These are phyloP conservation scores for Tinea semifulvella DNA, from an alignment of 2,888 invertebrate genomes.

Conservation along the genomic window DNA sequence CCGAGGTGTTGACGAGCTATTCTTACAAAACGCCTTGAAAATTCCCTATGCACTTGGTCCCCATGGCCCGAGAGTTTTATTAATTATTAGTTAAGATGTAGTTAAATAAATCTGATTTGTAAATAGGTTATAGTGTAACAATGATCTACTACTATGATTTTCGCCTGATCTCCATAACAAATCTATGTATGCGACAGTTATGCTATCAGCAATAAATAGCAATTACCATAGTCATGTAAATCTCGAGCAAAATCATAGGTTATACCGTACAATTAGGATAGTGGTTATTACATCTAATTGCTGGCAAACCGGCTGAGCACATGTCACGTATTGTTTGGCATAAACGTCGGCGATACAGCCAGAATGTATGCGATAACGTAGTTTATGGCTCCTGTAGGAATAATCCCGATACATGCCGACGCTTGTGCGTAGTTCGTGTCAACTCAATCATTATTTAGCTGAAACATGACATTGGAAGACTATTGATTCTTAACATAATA, in stretches of 20 bases:
- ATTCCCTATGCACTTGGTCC: too few relatives aligned
- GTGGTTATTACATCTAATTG: slow-evolving; percentile 11
- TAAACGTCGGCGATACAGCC: slow-evolving; percentile 24
- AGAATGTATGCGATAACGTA: slow-evolving; percentile 27
- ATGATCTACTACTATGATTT: too few relatives aligned
- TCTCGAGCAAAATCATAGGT: slow-evolving; percentile 2
- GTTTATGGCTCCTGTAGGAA: slow-evolving; percentile 26
- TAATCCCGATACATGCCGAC: slow-evolving; percentile 6
- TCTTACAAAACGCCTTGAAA: too few relatives aligned
- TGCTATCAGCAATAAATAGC: not conserved
- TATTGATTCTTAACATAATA: too few relatives aligned
- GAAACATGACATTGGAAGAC: too few relatives aligned
- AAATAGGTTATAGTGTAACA: too few relatives aligned
- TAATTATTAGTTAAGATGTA: too few relatives aligned
- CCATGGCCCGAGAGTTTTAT: too few relatives aligned
- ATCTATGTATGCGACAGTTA: not conserved
- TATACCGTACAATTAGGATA: slow-evolving; percentile 4
- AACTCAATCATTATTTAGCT: slow-evolving; percentile 1
- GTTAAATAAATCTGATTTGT: too few relatives aligned
- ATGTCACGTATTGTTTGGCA: slow-evolving; percentile 27
- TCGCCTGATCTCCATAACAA: too few relatives aligned
- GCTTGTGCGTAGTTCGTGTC: not conserved
- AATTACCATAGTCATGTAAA: slow-evolving; percentile 5
- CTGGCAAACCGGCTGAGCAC: slow-evolving; percentile 19
- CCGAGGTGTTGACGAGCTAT: too few relatives aligned